These are phyloP conservation scores for Ianthella basta DNA, from an alignment of 37 sponge, comb jelly and placozoan species.

Conservation along the genomic window DNA sequence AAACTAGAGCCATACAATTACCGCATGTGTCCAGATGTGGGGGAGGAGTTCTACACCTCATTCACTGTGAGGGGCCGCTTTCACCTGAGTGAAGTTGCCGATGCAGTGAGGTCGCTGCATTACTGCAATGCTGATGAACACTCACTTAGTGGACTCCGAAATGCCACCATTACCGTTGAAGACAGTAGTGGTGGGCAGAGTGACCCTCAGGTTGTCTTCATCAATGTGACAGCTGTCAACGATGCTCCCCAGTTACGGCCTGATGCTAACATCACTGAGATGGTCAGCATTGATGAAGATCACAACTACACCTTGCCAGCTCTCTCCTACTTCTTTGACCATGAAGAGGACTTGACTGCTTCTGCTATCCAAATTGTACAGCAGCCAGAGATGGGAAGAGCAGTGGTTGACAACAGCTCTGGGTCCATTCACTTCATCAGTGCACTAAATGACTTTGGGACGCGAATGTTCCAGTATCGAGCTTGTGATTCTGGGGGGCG, in stretches of 20 bases:
- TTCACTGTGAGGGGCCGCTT: conserved; percentile 48
- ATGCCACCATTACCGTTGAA: conserved; percentile 62
- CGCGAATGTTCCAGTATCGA: conserved; percentile 47
- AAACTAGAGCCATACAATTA: conserved; percentile 39
- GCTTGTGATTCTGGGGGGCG: conserved; percentile 75
- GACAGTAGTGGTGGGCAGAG: conserved; percentile 71
- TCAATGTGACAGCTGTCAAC: conserved; percentile 69
- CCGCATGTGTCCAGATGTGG: conserved; percentile 29
- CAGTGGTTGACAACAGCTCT: conserved; percentile 26
- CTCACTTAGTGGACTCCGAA: conserved; percentile 60
- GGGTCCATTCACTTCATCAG: conserved; percentile 66
- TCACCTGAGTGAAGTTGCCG: conserved; percentile 48
- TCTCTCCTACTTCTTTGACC: conserved; percentile 68
- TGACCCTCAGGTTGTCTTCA: conserved; percentile 31
- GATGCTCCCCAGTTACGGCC: conserved; percentile 59
- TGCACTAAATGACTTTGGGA: conserved; percentile 65
- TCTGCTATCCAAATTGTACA: conserved; percentile 50
- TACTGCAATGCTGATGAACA: conserved; percentile 88
- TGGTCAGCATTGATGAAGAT: conserved; percentile 56
- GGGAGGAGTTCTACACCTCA: background rate
- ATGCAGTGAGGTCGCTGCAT: conserved; percentile 56
- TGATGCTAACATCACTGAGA: background rate
- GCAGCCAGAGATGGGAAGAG: conserved; percentile 53
- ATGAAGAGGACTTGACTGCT: conserved; percentile 72
- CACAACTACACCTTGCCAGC: conserved; percentile 61